These are phyloP conservation scores for Cerastoderma edule DNA, from an alignment of 2,888 invertebrate species.

Conservation along the genomic window DNA sequence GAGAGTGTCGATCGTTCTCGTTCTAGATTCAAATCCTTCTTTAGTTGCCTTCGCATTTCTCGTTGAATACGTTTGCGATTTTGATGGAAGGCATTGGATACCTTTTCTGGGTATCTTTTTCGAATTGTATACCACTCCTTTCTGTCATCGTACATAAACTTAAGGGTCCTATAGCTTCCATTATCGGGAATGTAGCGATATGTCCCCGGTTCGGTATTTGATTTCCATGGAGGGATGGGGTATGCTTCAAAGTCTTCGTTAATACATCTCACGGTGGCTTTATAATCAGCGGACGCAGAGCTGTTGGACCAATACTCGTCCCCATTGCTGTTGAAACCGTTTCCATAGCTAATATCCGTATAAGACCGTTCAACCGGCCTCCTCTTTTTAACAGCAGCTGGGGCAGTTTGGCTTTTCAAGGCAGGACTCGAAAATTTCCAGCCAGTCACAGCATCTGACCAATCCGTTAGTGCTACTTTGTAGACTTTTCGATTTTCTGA, in stretches of 20 bases:
- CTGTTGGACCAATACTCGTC: conserved; percentile 58
- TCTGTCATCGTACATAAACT: conserved; percentile 67
- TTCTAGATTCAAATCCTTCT: conserved; percentile 59
- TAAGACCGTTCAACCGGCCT: conserved; percentile 50
- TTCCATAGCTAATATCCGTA: conserved; percentile 50
- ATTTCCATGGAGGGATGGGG: conserved; percentile 72
- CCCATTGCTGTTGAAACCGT: conserved; percentile 22
- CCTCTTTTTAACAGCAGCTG: conserved; percentile 50
- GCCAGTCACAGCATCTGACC: conserved; percentile 69
- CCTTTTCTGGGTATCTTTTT: conserved; percentile 62
- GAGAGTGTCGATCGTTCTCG: conserved; percentile 31
- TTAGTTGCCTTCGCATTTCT: conserved; percentile 70
- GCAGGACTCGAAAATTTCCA: conserved; percentile 65
- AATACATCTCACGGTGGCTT: conserved; percentile 64
- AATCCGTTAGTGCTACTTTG: conserved; percentile 56
- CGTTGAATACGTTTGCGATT: conserved; percentile 66
- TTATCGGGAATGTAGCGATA: conserved; percentile 77
- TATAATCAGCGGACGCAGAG: conserved; percentile 37
- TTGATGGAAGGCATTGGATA: conserved; percentile 67
- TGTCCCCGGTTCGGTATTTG: conserved; percentile 77
- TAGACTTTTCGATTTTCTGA: conserved; percentile 43
- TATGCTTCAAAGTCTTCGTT: conserved; percentile 65
- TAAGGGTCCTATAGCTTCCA: conserved; percentile 74
- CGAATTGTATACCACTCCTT: conserved; percentile 67
- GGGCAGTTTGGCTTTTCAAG: conserved; percentile 39